Evolutionary conservation across 2,888 invertebrate genomes (phyloP), one percentile per base, ranked within the genome.

Genomic region (Chrysomela aeneicollis): DNA sequence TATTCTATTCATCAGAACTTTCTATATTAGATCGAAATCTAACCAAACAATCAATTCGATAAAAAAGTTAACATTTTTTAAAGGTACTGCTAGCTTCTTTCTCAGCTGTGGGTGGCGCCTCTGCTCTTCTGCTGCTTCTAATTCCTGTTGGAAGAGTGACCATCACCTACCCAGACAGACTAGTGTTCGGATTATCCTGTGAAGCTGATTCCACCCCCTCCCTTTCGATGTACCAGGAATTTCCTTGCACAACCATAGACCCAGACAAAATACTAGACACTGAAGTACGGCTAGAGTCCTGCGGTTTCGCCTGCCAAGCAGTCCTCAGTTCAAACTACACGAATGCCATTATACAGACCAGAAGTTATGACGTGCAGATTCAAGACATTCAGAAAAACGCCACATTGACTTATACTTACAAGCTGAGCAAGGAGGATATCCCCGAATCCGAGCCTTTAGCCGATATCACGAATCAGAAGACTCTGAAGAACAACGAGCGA

Each of bases 101-200:
- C 68, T 91, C 92, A 37, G 85, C 86, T 17, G 78, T 90, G 63
- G 90, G 90, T 18, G 92, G 91, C 5, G 85, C 83, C 4, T 87
- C 90, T 4, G 89, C 91, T 0, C 82, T 92, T 54, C 83, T 91
- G 18, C 83, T 92, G 60, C 84, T 92, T 26, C 82, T 89, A 9
- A 91, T 92, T 42, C 92, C 92, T 0, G 88, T 90, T 5, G 92
- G 91, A 18, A 84, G 92, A 70, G 85, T 90, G 71, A 89, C 87
- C 0, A 84, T 90, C 50, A 86, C 86, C 10, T 89, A 88, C 75
- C 91, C 91, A 5, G 84, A 87, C 2, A 82, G 84, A 51, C 85
- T 88, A 15, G 86, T 89, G 68, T 82, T 91, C 71, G 84, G 88
- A 37, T 77, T 89, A 30, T 82, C 85, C 3, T 91, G 91, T 75